Base-by-base conservation (phyloP, 2,113 vertebrate genomes). In the Lagenorhynchus albirostris region DNA sequence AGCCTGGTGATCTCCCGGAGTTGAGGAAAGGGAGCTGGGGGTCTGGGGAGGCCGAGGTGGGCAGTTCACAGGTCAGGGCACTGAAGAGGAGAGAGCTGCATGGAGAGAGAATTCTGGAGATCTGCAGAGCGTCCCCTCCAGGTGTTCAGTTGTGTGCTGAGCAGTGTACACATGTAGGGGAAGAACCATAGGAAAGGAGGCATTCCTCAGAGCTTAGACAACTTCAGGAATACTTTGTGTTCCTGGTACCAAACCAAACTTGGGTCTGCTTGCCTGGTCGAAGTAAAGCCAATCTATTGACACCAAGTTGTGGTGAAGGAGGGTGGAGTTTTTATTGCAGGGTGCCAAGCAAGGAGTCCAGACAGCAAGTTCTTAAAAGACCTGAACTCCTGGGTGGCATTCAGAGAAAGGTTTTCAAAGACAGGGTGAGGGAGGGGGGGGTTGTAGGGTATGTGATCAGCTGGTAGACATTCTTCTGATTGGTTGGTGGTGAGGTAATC, bases 81-180 rank as follows among this genome's bases (percentile, higher is more conserved):
- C 82, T 21, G 31, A 31, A 62, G n/a, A 50, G 60, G 25, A 79
- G 70, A 41, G 15, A 36, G 62, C 4, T 62, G 47, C 5, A 0
- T 1, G 83, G 33, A 68, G 74, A 53, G 41, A 23, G 65, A 65
- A 36, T 15, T 58, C 41, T 31, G 26, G 80, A 17, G 23, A 25
- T 11, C 55, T 5, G 8, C 21, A 31, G 79, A 74, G 44, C 3
- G 4, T 1, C 3, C 21, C 9, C 18, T 71, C n/a, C 44, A 25
- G 26, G 31, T 20, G 62, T 47, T 44, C 15, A 8, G 31, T 1
- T 25, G 17, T 3, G 3, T 8, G 60, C 58, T 26, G 21, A 50
- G 44, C 5, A 5, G 33, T 2, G 25, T n/a, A 4, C 12, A 31
- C 4, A 0, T 4, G 23, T 3, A 38, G 29, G 77, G 29, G 23